Evolutionary conservation across 2,888 invertebrate species (phyloP), one percentile per base, ranked within the genome.

Genomic region (Thalpophila matura): DNA sequence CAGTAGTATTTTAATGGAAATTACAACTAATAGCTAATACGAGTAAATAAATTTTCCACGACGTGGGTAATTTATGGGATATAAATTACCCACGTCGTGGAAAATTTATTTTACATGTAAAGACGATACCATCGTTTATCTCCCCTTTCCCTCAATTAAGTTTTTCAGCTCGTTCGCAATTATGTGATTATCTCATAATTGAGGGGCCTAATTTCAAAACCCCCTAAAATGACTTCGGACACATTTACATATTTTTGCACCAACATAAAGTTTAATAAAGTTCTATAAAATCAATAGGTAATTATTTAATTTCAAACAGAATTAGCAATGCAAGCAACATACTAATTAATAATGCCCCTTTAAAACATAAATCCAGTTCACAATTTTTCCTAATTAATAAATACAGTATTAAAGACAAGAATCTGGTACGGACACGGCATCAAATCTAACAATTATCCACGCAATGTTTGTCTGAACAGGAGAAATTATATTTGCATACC

Each of bases 401-500:
- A 31, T 29, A 7, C 50, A 59, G 47, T 20, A 27, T 38, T 27
- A 9, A 7, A 35, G 4, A 9, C 40, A 18, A 29, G 40, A 51
- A 45, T 56, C 46, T 9, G 22, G 10, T 50, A 47, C 35, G 26
- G 7, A 1, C 7, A 38, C 37, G 20, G 12, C 26, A 5, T 24
- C 26, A 40, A 51, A 62, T 62, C 54, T 38, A n/a, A 59, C 33
- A 55, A 57, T 73, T 56, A 56, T 20, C 10, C 24, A 43, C n/a
- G 58, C 53, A 62, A 59, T 67, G 64, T 53, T 43, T 67, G 56
- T 47, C 60, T 54, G 51, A 37, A 18, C 56, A 57, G 46, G 79
- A 80, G 80, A 81, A 80, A 81, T 57, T 77, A 26, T 59, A 74
- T 79, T 81, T 75, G 63, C 76, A 78, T 76, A 67, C 24, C 27